Base-by-base conservation (phyloP, 2,113 vertebrate genomes). In the Tonatia bakeri region DNA sequence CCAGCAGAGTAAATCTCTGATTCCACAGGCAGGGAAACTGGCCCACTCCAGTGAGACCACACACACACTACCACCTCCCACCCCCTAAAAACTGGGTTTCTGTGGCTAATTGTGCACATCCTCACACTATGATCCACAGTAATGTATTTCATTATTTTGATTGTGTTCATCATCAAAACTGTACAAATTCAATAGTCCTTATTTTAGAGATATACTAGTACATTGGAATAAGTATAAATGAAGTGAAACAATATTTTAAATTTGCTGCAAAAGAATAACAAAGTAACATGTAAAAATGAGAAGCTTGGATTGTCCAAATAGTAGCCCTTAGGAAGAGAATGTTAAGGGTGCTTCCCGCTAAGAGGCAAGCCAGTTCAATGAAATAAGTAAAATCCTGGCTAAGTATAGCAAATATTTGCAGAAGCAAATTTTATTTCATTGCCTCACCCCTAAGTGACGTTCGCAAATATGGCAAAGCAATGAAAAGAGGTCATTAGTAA, bases 381-480 rank as follows among this genome's bases (percentile, higher is more conserved):
- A 93, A 87, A 75, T 61, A 92, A 84, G n/a, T 38, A 94, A 90
- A 94, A 88, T 77, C 19, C 77, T 88, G 70, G 26, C 64, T 91
- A 70, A 64, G 45, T 40, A 56, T n/a, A 93, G 83, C 15, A 91
- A 12, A 15, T 95, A 67, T 92, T 90, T 84, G 64, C 73, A 91
- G 81, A 94, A 86, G 56, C 24, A 94, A 91, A 91, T 92, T 67
- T 94, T 91, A 96, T 94, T 87, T 76, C 75, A 91, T 75, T 94
- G 75, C 38, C 59, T 93, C 45, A 52, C 45, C 50, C 73, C 65
- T 90, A 88, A 56, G 61, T 82, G 87, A 64, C 82, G 96, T 64
- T 82, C 28, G 3, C 69, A 96, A 97, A 85, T 87, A 38, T 13
- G 38, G 77, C 75, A 84, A 93, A 83, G 83, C 73, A 98, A 94